Conservation (phyloP, 2,113 vertebrate species). For the Pogona vitticeps region DNA sequence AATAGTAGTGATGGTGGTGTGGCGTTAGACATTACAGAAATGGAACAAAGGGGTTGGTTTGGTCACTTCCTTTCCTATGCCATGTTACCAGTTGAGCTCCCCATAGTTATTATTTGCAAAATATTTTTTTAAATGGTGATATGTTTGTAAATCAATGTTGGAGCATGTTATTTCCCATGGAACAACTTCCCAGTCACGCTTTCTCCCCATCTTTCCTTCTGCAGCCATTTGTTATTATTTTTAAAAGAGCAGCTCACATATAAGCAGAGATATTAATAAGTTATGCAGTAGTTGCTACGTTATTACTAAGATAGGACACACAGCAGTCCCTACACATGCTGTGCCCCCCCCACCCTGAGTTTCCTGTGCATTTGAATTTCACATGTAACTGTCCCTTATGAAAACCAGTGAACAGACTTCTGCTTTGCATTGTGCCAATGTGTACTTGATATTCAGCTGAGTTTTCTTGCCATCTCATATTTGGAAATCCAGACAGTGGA, state of each 20-base stretch:
- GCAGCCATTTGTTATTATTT: not conserved
- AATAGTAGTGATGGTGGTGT: not conserved
- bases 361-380: not conserved
- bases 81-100: not conserved
- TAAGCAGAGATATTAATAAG: not conserved
- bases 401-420: not conserved
- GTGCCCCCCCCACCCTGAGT: not conserved
- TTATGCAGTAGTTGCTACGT: too few relatives aligned
- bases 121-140: not conserved
- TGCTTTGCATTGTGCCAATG: not conserved
- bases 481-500: constrained; percentile 15
- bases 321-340: not conserved
- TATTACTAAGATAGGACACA: not conserved
- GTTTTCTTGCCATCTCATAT: constrained; percentile 4
- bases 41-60: not conserved
- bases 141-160: not conserved
- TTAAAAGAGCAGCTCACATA: not conserved
- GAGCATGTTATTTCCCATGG: too few relatives aligned
- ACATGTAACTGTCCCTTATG: not conserved
- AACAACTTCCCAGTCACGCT: not conserved
- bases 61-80: not conserved
- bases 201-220: not conserved
- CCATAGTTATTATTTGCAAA: not conserved
- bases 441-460: not conserved
- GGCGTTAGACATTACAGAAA: not conserved